Conservation (phyloP, 2,888 invertebrate genomes). For the Oxycera nigricornis region DNA sequence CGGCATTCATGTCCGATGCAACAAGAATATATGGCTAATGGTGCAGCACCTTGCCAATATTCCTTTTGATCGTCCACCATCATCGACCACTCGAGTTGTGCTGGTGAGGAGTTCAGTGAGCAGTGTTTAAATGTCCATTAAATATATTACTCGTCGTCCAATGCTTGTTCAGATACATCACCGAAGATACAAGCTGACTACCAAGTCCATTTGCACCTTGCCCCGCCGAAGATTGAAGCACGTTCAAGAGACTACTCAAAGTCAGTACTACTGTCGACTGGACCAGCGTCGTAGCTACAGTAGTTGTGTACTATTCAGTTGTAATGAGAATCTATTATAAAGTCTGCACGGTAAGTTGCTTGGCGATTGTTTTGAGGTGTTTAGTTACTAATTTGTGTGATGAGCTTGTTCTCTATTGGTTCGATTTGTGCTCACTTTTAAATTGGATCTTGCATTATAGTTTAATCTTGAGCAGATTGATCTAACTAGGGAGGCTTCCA, state of each 20-base stretch:
- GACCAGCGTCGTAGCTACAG: constrained; percentile 5
- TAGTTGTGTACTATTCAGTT: background rate
- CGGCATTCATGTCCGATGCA: constrained; percentile 51
- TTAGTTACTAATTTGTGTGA: too few species aligned
- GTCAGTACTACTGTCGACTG: constrained; percentile 19
- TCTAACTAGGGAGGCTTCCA: too few species aligned
- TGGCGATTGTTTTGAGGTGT: too few species aligned
- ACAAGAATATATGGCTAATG: constrained; percentile 44
- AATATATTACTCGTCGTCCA: background rate
- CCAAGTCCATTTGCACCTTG: background rate
- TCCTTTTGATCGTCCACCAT: background rate
- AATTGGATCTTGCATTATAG: too few species aligned
- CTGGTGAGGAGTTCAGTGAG: background rate
- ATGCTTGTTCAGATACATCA: background rate
- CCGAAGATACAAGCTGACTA: background rate
- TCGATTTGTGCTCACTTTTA: too few species aligned
- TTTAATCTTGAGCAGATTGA: too few species aligned
- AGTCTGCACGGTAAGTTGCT: too few species aligned
- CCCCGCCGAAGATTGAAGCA: background rate
- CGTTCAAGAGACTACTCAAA: background rate
- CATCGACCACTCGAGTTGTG: background rate
- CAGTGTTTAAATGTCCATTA: constrained; percentile 20
- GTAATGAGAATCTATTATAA: constrained; percentile 22
- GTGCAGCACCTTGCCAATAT: constrained; percentile 39
- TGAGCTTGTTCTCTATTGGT: too few species aligned